Percentiles rank a stretch among this genome's conserved stretches.
phyloP scores from a whole-genome alignment of 2,888 invertebrate species.

The Helleia helle region DNA sequence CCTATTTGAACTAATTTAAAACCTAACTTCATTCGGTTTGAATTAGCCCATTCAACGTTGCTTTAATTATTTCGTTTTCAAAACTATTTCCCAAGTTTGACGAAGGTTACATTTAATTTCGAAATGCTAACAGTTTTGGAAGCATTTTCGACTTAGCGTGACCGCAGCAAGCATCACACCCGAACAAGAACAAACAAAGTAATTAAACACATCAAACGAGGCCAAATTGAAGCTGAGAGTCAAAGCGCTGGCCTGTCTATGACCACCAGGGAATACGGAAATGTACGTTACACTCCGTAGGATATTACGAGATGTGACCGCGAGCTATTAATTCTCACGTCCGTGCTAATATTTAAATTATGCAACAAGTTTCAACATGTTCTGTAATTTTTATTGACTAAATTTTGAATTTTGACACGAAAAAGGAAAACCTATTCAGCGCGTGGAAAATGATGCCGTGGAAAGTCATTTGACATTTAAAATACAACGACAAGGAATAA shows the following conservation, averaged over 20 bases:
- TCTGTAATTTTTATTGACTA: too few relatives aligned
- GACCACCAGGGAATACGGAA: conserved; percentile 9
- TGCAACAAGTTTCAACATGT: too few relatives aligned
- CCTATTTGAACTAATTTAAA: too few relatives aligned
- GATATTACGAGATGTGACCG: conserved; percentile 8
- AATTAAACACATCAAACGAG: conserved; percentile 72
- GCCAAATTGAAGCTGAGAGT: conserved; percentile 59
- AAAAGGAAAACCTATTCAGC: too few relatives aligned
- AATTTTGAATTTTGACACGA: too few relatives aligned
- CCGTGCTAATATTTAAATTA: too few relatives aligned
- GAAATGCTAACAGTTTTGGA: conserved; percentile 61
- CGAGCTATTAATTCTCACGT: conserved; percentile 4
- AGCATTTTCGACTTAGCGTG: conserved; percentile 58
- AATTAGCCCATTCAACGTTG: conserved; percentile 18
- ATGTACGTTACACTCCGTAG: conserved; percentile 6
- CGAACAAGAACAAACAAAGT: conserved; percentile 70
- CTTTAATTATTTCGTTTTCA: conserved; percentile 57
- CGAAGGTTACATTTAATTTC: conserved; percentile 69
- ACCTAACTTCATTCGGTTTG: too few relatives aligned
- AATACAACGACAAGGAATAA: too few relatives aligned
- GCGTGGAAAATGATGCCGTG: too few relatives aligned
- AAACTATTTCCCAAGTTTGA: conserved; percentile 66
- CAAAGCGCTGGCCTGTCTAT: conserved; percentile 34
- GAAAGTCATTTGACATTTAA: too few relatives aligned
- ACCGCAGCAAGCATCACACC: conserved; percentile 60